These are phyloP conservation scores for Melinaea menophilus DNA, from an alignment of 2,888 invertebrate species.

Conservation along the genomic window DNA sequence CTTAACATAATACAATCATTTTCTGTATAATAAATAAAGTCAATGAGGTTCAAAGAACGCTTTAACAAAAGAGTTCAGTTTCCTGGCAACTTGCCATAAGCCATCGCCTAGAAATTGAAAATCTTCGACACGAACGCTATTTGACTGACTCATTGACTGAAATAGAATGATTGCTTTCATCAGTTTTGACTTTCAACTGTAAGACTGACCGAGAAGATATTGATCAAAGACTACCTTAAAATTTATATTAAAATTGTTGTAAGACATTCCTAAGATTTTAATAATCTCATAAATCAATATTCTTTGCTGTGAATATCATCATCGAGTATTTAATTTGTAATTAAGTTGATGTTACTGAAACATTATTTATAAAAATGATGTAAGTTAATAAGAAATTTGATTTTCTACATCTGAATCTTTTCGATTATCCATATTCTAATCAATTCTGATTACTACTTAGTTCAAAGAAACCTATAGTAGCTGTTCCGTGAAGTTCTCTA, in stretches of 20 bases:
- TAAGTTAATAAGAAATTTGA: no score
- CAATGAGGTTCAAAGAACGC: background rate
- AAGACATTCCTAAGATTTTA: no score
- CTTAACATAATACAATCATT: background rate
- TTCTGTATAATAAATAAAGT: background rate
- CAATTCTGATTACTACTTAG: no score
- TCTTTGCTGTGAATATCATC: no score
- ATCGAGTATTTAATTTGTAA: no score
- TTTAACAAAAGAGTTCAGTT: background rate
- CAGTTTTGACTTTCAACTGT: conserved; percentile 28
- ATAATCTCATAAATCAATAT: no score
- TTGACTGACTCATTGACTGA: conserved; percentile 36
- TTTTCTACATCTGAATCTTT: no score
- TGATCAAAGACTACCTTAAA: background rate
- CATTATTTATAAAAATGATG: no score
- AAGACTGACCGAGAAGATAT: background rate
- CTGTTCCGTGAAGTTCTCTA: no score
- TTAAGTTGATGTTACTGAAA: no score
- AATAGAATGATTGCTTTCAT: conserved; percentile 26
- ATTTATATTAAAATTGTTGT: background rate
- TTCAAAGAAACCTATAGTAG: no score
- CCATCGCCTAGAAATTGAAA: conserved; percentile 39
- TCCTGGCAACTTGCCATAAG: conserved; percentile 22
- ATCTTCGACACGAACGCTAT: conserved; percentile 39
- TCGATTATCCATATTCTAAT: no score